Base-by-base conservation (phyloP, 2,888 invertebrate genomes). In the Coleophora flavipennella region DNA sequence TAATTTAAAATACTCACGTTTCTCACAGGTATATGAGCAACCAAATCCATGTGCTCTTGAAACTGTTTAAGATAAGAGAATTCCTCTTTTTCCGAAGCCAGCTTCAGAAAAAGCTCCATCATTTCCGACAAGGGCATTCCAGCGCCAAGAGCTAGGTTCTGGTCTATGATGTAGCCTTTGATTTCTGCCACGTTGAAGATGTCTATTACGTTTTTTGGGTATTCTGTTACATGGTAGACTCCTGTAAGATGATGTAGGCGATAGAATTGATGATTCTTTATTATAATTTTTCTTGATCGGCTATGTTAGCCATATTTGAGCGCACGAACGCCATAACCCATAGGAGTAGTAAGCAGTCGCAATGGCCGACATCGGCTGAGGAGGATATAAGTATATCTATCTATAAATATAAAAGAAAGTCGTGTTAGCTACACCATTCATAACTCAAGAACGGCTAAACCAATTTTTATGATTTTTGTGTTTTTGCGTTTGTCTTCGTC, bases 21-120 rank as follows among this genome's bases (percentile, higher is more conserved):
- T 67, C 92, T 79, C 0, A 92, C 87, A n/a, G 91, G 87, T 20
- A 89, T 84, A 60, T 89, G 90, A 1, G 91, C 92, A 8, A 92
- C 86, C 35, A 89, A 61, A 53, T 87, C 86, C 36, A 92, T 70
- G 51, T 92, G 92, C 31, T 87, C 74, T n/a, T 85, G 83, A 42
- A 92, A 60, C 37, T 77, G 74, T 32, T 69, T 66, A 38, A 90
- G 68, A 61, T 92, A 90, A 11, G 71, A 68, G 56, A 89, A 91
- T 13, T 81, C 78, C 1, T 65, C 53, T 6, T 40, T 33, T 29
- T 55, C 39, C 8, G 39, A 40, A 2, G 57, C 45, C 1, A 70
- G 33, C 36, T 55, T 55, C 8, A 64, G 46, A 28, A 88, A 79
- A 13, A 86, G 54, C 3, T 83, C 65, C 53, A 87, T 76, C 13